phyloP scores from a whole-genome alignment of 2,113 vertebrate species.

The Ammodytes dubius region DNA sequence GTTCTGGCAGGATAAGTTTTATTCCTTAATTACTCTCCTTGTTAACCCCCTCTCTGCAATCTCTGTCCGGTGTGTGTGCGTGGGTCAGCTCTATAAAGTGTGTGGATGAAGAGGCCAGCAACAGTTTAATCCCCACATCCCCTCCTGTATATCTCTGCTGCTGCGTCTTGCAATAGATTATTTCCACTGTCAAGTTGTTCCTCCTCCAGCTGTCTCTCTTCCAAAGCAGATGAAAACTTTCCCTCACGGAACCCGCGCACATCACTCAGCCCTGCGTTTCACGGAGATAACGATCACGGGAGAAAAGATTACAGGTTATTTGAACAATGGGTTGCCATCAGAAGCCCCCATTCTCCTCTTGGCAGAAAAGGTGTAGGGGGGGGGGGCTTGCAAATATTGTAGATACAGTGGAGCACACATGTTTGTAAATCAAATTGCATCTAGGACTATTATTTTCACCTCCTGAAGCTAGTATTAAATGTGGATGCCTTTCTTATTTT shows the following conservation, averaged over 20 bases:
- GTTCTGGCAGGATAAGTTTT: slow-evolving; percentile 64
- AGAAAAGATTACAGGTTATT: slow-evolving; percentile 33
- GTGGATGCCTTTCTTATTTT: neutral
- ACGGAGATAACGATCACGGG: slow-evolving; percentile 48
- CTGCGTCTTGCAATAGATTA: slow-evolving; percentile 53
- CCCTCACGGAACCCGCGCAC: slow-evolving; percentile 4
- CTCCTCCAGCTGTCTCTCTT: slow-evolving; percentile 38
- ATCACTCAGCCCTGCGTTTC: slow-evolving; percentile 27
- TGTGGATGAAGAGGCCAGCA: slow-evolving; percentile 65
- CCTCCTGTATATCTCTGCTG: slow-evolving; percentile 28
- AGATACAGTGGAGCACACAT: neutral
- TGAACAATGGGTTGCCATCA: slow-evolving; percentile 31
- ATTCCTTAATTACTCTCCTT: slow-evolving; percentile 80
- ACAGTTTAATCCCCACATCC: slow-evolving; percentile 72
- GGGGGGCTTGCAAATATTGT: slow-evolving; percentile 18
- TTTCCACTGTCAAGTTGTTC: slow-evolving; percentile 51
- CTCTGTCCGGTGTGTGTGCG: slow-evolving; percentile 46
- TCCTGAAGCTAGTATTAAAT: slow-evolving; percentile 17
- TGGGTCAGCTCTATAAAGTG: slow-evolving; percentile 69
- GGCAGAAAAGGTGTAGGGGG: slow-evolving; percentile 16
- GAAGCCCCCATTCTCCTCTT: neutral
- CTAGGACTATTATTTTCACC: slow-evolving; percentile 6
- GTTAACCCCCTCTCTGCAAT: slow-evolving; percentile 74
- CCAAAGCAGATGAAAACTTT: slow-evolving; percentile 27
- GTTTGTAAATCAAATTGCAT: slow-evolving; percentile 8